Evolutionary conservation across 2,113 vertebrate species (phyloP).

Genomic region (Carettochelys insculpta): DNA sequence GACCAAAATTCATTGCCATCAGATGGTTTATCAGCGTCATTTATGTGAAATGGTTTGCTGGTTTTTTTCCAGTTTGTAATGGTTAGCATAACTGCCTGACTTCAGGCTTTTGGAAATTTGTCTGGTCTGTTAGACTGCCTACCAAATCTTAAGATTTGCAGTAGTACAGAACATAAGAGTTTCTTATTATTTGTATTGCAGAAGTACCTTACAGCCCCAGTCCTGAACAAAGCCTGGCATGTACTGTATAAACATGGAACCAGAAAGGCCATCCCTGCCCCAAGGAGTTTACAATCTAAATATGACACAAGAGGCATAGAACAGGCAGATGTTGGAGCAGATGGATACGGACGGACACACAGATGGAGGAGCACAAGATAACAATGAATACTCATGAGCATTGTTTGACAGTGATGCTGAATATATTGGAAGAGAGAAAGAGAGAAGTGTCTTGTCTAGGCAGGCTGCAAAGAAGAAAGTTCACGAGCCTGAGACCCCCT

Average conservation of each 20-base stretch:
- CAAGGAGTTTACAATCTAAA: rapidly evolving
- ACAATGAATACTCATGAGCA: background rate
- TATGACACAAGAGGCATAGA: background rate
- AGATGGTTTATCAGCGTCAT: slow-evolving; percentile 52
- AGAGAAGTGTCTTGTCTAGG: background rate
- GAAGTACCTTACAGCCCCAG: rapidly evolving
- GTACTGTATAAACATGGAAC: background rate
- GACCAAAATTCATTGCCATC: slow-evolving; percentile 54
- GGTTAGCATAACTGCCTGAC: background rate
- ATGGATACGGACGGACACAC: too few relatives aligned
- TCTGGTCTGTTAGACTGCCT: background rate
- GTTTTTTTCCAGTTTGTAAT: background rate
- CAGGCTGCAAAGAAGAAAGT: background rate
- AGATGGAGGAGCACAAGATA: background rate
- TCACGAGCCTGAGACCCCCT: background rate
- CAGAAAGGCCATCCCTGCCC: background rate
- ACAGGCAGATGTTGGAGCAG: background rate
- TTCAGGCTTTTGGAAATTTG: background rate
- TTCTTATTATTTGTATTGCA: background rate
- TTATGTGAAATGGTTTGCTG: background rate
- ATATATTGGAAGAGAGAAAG: background rate
- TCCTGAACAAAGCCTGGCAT: background rate
- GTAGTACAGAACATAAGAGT: background rate
- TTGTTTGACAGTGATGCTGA: background rate
- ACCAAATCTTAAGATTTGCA: background rate